These are phyloP conservation scores for Prionace glauca DNA, from an alignment of 2,797 vertebrate genomes.

Conservation along the genomic window DNA sequence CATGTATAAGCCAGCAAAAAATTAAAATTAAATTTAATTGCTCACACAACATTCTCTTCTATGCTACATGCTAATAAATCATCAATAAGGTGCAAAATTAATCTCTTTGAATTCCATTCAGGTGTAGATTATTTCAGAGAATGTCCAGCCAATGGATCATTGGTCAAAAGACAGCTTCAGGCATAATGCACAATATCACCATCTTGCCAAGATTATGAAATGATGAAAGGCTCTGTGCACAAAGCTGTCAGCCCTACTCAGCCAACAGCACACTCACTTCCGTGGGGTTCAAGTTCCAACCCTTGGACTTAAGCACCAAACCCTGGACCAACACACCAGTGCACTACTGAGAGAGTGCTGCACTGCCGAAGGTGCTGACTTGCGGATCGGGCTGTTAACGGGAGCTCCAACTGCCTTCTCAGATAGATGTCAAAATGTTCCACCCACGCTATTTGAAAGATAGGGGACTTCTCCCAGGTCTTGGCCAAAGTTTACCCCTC, in stretches of 20 bases:
- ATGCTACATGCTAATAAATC: not conserved
- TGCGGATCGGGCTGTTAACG: not conserved
- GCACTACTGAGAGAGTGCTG: not conserved
- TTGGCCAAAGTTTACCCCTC: not conserved
- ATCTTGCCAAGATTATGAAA: not conserved
- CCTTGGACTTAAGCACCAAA: not conserved
- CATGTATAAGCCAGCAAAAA: not conserved
- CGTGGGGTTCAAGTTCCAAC: not conserved
- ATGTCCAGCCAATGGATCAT: not conserved
- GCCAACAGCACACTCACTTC: not conserved
- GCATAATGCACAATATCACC: not conserved
- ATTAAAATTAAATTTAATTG: not conserved
- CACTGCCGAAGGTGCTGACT: not conserved
- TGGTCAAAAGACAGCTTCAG: not conserved
- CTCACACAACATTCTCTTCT: not conserved
- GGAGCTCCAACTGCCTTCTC: not conserved
- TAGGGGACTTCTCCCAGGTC: not conserved
- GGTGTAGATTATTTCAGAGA: not conserved
- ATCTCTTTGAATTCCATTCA: not conserved
- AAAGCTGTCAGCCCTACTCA: not conserved
- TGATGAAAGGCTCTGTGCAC: not conserved
- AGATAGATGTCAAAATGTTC: not conserved
- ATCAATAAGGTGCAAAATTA: not conserved
- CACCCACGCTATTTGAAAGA: not conserved
- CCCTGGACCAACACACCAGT: not conserved